These are phyloP conservation scores for Polypedilum pembai DNA, from an alignment of 1,140 invertebrate species.

Conservation along the genomic window DNA sequence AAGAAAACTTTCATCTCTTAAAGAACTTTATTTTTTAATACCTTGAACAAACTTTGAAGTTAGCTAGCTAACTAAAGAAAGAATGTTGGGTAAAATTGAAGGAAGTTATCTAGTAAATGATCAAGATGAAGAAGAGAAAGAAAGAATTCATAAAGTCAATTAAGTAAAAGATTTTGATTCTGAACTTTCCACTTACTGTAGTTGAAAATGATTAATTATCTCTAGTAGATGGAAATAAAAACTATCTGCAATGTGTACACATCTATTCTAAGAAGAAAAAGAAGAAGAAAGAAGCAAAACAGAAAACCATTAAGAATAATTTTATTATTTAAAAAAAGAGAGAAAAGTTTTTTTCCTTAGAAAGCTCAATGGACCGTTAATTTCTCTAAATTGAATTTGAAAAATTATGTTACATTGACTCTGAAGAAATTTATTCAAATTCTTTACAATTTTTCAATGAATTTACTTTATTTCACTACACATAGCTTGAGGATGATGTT, in stretches of 20 bases:
- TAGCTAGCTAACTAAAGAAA: not conserved
- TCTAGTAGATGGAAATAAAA: too few species aligned
- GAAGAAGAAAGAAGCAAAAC: not conserved
- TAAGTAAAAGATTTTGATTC: constrained; percentile 18
- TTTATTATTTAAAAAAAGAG: constrained; percentile 11
- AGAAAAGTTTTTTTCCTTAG: too few species aligned
- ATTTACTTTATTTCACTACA: too few species aligned
- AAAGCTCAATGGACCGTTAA: too few species aligned
- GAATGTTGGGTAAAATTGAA: not conserved
- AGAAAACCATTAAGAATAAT: constrained; percentile 10
- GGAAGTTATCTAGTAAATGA: not conserved
- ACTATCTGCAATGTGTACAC: not conserved
- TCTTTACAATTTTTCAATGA: too few species aligned
- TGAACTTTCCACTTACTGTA: not conserved
- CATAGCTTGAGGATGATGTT: too few species aligned
- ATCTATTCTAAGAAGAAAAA: not conserved
- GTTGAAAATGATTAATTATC: constrained; percentile 26
- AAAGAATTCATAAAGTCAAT: constrained; percentile 21
- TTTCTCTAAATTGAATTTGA: too few species aligned
- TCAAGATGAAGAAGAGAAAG: not conserved
- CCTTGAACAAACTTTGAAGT: too few species aligned
- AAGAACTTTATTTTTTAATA: too few species aligned
- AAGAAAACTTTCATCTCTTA: too few species aligned
- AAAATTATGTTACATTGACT: too few species aligned
- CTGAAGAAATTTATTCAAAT: too few species aligned